Percentiles rank a stretch among this genome's conserved stretches.
phyloP scores from a whole-genome alignment of 2,797 vertebrate genomes.

The Oophaga sylvatica region DNA sequence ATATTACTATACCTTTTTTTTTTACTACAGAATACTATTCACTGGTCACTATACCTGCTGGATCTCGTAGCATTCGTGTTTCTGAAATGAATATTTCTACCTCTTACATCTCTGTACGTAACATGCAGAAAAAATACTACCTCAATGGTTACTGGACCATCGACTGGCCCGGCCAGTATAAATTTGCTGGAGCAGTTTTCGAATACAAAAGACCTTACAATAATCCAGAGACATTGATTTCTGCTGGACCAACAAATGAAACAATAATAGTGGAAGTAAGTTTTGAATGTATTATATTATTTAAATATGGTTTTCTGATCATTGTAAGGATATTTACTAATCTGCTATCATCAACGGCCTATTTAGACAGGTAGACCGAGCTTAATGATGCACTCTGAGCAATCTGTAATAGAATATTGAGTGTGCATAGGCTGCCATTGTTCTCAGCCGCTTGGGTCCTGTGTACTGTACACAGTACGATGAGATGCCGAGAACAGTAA shows the following conservation, averaged over 20 bases:
- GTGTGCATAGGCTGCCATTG: no score
- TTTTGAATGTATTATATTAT: neutral
- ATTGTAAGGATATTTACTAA: no score
- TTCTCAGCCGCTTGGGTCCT: no score
- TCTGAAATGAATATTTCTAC: constrained; percentile 82
- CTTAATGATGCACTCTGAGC: no score
- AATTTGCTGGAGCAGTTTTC: constrained; percentile 82
- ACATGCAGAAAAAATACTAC: constrained; percentile 78
- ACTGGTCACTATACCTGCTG: constrained; percentile 81
- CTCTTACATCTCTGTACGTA: constrained; percentile 84
- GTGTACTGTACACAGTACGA: no score
- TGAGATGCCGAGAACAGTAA: no score
- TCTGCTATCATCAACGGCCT: no score
- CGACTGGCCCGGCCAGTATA: constrained; percentile 85
- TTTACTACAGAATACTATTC: constrained; percentile 79
- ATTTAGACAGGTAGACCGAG: no score
- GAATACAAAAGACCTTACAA: constrained; percentile 84
- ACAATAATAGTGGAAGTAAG: constrained; percentile 84
- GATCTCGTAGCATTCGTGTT: constrained; percentile 82
- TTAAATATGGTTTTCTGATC: no score
- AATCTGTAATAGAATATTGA: no score
- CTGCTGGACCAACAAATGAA: constrained; percentile 85
- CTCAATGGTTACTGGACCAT: constrained; percentile 87
- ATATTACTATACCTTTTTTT: neutral
- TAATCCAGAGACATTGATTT: constrained; percentile 81